Conservation (phyloP, 2,888 invertebrate species). For the Podotricha telesiphe region DNA sequence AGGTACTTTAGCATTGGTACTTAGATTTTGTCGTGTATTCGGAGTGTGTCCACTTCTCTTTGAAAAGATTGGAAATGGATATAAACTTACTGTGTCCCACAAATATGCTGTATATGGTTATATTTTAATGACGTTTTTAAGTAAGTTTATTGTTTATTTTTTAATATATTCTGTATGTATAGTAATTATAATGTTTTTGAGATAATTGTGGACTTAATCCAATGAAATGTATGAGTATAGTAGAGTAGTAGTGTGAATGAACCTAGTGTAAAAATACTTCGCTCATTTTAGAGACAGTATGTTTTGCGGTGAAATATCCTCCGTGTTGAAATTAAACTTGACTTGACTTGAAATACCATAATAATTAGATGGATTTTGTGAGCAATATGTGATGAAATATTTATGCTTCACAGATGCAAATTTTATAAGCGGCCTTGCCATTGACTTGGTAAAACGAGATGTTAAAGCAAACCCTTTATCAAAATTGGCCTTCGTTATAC, state of each 20-base stretch:
- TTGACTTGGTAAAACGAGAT: neutral
- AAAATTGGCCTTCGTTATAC: constrained; percentile 2
- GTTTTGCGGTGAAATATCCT: no score
- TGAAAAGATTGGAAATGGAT: neutral
- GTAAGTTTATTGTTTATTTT: neutral
- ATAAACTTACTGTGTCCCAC: neutral
- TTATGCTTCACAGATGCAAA: constrained; percentile 2
- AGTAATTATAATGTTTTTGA: no score
- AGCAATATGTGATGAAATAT: no score
- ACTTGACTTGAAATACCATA: no score
- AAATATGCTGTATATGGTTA: constrained; percentile 6
- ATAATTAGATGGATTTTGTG: no score
- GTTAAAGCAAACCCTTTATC: neutral
- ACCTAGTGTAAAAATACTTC: no score
- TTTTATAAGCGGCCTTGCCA: neutral
- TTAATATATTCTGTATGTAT: no score
- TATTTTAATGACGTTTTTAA: neutral
- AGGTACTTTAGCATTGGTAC: neutral
- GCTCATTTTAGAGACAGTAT: no score
- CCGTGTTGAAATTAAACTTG: no score
- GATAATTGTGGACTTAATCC: no score
- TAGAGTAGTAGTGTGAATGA: no score
- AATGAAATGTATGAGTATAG: no score
- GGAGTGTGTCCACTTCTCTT: neutral
- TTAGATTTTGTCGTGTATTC: neutral